Evolutionary conservation across 2,113 vertebrate genomes (phyloP).

Genomic region (Seriola aureovittata): DNA sequence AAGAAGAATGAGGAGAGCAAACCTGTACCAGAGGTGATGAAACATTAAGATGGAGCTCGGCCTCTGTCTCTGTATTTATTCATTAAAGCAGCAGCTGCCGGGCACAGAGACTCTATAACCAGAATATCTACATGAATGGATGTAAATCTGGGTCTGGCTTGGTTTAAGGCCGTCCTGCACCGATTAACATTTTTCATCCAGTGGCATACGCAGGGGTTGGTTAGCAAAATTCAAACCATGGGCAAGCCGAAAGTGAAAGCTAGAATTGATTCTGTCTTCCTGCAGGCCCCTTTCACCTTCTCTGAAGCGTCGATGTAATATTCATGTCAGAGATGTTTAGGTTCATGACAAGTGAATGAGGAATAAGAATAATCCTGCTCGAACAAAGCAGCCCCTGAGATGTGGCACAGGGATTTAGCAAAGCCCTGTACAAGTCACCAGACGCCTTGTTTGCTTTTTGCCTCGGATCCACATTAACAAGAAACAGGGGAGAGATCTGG

Average conservation of each 20-base stretch:
- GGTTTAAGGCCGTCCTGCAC: conserved; percentile 19
- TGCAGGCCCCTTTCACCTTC: neutral
- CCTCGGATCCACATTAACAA: conserved; percentile 2
- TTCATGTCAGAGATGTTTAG: conserved; percentile 56
- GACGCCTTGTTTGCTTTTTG: neutral
- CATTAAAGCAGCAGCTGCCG: conserved; percentile 52
- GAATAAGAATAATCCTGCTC: conserved; percentile 52
- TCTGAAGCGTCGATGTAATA: conserved; percentile 13
- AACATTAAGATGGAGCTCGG: neutral
- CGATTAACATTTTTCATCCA: conserved; percentile 45
- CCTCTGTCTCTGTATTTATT: conserved; percentile 26
- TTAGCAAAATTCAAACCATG: conserved; percentile 38
- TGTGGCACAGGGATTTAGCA: conserved; percentile 21
- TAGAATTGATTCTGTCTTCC: conserved; percentile 25
- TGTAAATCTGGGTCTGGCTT: conserved; percentile 11
- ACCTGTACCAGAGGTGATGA: neutral
- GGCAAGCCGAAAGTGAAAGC: neutral
- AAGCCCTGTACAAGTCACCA: neutral
- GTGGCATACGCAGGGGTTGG: neutral
- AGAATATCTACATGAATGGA: conserved; percentile 16
- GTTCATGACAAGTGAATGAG: conserved; percentile 31
- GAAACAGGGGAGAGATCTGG: neutral
- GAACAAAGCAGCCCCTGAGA: conserved; percentile 26
- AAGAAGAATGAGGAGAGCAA: neutral
- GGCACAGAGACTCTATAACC: neutral